A percentile compares a stretch with the other conserved stretches of the same genome.
These are phyloP conservation scores for Lucinisca nassula DNA, from an alignment of 2,888 invertebrate genomes.

Conservation along the genomic window DNA sequence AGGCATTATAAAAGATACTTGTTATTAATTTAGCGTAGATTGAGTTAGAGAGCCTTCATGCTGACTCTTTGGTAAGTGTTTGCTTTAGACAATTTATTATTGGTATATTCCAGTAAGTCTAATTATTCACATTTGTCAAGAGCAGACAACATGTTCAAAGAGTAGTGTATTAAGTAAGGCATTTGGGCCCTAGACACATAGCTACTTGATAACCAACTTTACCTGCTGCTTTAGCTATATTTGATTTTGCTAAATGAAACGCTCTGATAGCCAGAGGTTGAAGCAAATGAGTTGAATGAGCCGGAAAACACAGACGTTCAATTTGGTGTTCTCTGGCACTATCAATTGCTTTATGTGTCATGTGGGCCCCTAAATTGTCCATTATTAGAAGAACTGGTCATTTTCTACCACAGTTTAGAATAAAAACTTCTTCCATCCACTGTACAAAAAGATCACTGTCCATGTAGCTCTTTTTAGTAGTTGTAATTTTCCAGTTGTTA, in stretches of 20 bases:
- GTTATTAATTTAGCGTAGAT: no score
- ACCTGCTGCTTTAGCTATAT: neutral
- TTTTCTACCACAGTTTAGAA: slow-evolving; percentile 15
- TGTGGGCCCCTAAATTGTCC: slow-evolving; percentile 30
- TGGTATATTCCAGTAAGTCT: neutral
- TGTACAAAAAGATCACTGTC: slow-evolving; percentile 7
- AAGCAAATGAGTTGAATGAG: slow-evolving; percentile 18
- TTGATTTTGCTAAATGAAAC: slow-evolving; percentile 19
- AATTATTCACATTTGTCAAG: neutral
- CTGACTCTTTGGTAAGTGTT: neutral
- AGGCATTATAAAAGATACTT: no score
- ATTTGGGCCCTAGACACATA: neutral
- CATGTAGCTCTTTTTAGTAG: slow-evolving; percentile 12
- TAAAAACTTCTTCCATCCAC: slow-evolving; percentile 12
- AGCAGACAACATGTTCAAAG: neutral
- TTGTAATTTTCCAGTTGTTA: neutral
- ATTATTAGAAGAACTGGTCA: slow-evolving; percentile 35
- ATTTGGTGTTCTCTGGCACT: neutral
- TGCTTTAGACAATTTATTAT: neutral
- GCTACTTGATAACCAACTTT: slow-evolving; percentile 13
- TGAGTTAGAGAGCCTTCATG: no score
- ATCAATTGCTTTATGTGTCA: slow-evolving; percentile 7
- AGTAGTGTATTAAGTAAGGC: neutral
- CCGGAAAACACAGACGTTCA: slow-evolving; percentile 12
- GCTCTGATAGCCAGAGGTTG: slow-evolving; percentile 18